Evolutionary conservation across 2,888 invertebrate genomes (phyloP).

Genomic region (Leptinotarsa juncta): DNA sequence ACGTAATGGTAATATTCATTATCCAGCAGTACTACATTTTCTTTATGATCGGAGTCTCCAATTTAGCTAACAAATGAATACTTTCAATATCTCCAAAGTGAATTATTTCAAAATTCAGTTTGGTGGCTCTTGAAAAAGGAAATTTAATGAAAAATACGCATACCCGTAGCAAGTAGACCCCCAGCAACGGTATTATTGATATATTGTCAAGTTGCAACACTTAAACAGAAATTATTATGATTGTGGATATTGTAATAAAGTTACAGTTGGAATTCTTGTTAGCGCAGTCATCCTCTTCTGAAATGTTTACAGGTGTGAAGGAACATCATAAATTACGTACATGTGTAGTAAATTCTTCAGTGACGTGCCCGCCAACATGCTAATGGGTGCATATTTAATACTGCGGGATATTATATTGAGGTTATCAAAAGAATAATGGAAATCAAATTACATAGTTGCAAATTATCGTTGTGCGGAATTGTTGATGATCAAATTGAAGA

Average conservation of each 20-base stretch:
- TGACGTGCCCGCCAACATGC: background rate
- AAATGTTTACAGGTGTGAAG: conserved; percentile 17
- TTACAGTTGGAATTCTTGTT: conserved; percentile 14
- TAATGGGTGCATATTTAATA: background rate
- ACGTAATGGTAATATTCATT: no score
- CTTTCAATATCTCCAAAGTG: no score
- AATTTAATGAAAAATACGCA: background rate
- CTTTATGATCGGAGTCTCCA: no score
- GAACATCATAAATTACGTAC: conserved; percentile 9
- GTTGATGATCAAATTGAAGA: no score
- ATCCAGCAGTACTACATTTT: no score
- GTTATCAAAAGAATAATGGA: background rate
- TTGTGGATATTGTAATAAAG: conserved; percentile 16
- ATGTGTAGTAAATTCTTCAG: conserved; percentile 14
- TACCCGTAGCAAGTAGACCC: background rate
- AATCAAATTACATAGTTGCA: no score
- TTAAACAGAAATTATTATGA: conserved; percentile 15
- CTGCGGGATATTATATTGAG: background rate
- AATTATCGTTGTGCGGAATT: no score
- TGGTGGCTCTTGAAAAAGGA: no score
- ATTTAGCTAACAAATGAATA: no score
- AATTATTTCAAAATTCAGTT: no score
- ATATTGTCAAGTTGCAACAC: background rate
- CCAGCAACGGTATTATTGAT: conserved; percentile 6
- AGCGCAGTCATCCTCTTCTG: background rate